These are phyloP conservation scores for Micropterix aruncella DNA, from an alignment of 2,888 invertebrate genomes.

Conservation along the genomic window DNA sequence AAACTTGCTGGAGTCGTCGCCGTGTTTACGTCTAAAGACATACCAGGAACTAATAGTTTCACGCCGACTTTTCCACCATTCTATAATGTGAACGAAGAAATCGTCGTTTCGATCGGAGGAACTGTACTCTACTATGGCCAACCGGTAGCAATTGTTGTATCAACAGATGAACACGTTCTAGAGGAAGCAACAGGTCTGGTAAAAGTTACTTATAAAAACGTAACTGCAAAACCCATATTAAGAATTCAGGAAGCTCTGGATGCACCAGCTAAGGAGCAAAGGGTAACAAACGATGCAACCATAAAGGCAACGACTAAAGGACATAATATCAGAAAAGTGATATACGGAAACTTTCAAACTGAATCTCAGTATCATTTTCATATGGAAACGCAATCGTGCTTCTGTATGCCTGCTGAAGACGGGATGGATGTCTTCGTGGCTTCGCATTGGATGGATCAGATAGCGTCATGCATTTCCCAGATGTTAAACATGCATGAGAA, in stretches of 20 bases:
- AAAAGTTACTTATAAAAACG: constrained; percentile 23
- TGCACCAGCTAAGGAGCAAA: constrained; percentile 25
- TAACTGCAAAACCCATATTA: constrained; percentile 24
- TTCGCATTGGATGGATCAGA: constrained; percentile 30
- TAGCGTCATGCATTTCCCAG: constrained; percentile 23
- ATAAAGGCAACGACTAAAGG: constrained; percentile 24
- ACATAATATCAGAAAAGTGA: constrained; percentile 27
- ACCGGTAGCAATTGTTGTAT: constrained; percentile 60
- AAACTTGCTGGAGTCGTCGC: constrained; percentile 49
- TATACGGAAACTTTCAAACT: constrained; percentile 40
- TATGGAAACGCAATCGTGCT: constrained; percentile 60
- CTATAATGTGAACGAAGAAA: constrained; percentile 28
- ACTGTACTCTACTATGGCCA: constrained; percentile 52
- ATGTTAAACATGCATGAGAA: constrained; percentile 18
- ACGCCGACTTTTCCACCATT: constrained; percentile 25
- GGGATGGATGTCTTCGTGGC: constrained; percentile 40
- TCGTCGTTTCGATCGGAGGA: constrained; percentile 36
- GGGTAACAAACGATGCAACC: constrained; percentile 23
- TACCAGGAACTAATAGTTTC: constrained; percentile 55
- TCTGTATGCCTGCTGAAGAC: constrained; percentile 45
- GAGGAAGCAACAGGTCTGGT: constrained; percentile 31
- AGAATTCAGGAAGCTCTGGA: constrained; percentile 34
- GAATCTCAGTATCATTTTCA: constrained; percentile 62
- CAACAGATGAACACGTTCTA: constrained; percentile 31
- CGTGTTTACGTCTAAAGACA: constrained; percentile 49